Evolutionary conservation across 2,113 vertebrate species (phyloP), one percentile per base, ranked within the genome.

Genomic region (Spilogale gracilis): DNA sequence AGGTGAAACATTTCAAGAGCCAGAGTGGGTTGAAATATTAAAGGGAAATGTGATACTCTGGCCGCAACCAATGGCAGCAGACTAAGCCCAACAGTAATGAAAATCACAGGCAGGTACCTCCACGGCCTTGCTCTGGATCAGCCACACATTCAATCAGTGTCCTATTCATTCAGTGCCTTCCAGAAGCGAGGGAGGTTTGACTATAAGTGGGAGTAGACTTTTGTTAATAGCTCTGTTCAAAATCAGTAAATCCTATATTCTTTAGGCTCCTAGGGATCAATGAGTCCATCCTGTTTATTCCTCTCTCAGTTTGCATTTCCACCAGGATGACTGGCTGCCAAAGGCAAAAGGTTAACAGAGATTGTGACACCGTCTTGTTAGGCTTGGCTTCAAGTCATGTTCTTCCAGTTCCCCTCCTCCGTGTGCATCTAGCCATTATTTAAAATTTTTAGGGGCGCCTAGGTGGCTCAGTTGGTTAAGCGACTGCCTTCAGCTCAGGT

Each of bases 31-130:
- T 76, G 76, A 95, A 98, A 92, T 45, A 63, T 0, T 2, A 48
- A 80, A 78, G 88, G 91, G 91, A 92, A 97, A 96, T 17, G n/a
- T 65, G 94, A 89, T 86, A 25, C 61, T 71, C 0, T 7, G 84
- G 81, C 63, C 92, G 95, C 43, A 89, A 78, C 52, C 58, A 63
- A 18, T 48, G 65, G 89, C 3, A 50, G 80, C 30, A 67, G 79
- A 65, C 67, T 48, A 56, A 0, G 27, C 18, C 5, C 9, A 8
- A 12, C 0, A 2, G 43, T 90, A 4, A 83, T 73, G 56, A 25
- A 67, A 92, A 74, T 93, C 58, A 13, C 76, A 88, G 63, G 73
- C 93, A 81, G 91, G n/a, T 23, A 23, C 27, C 0, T 84, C 84
- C 58, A 65, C 20, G 43, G 16, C 18, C n/a, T 60, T 56, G 30